Percentiles rank a stretch among this genome's conserved stretches.
phyloP scores from a whole-genome alignment of 2,888 invertebrate species.

The Cordilura impudica region DNA sequence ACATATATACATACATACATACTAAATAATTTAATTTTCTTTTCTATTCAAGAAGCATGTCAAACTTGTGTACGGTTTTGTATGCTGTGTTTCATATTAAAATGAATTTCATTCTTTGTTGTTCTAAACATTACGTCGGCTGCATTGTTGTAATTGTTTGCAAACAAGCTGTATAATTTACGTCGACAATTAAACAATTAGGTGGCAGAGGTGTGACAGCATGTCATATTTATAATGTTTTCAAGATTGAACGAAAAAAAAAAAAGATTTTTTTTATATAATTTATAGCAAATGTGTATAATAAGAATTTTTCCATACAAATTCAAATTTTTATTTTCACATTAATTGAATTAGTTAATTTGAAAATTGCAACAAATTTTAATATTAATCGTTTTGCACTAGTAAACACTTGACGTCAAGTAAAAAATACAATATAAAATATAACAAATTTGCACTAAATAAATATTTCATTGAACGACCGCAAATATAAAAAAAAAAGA shows the following conservation, averaged over 20 bases:
- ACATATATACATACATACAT: too few relatives aligned
- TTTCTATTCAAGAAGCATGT: not conserved
- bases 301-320: not conserved
- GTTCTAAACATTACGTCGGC: not conserved
- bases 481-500: too few relatives aligned
- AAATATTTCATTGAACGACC: too few relatives aligned
- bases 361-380: not conserved
- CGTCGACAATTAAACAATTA: slow-evolving; percentile 58
- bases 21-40: not conserved
- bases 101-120: slow-evolving; percentile 15
- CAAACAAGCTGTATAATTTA: slow-evolving; percentile 45
- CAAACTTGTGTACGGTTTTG: too few relatives aligned
- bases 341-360: not conserved
- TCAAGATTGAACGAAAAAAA: not conserved
- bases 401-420: slow-evolving; percentile 34
- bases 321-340: not conserved
- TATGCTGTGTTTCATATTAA: slow-evolving; percentile 35
- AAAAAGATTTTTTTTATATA: not conserved
- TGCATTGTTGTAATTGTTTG: not conserved
- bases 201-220: slow-evolving; percentile 52
- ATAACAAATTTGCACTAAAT: too few relatives aligned
- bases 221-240: slow-evolving; percentile 38
- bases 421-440: too few relatives aligned
- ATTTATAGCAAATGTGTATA: not conserved
- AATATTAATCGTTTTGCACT: slow-evolving; percentile 5